Evolutionary conservation across 2,797 vertebrate genomes (phyloP), one percentile per base, ranked within the genome.

Genomic region (Falco cherrug): DNA sequence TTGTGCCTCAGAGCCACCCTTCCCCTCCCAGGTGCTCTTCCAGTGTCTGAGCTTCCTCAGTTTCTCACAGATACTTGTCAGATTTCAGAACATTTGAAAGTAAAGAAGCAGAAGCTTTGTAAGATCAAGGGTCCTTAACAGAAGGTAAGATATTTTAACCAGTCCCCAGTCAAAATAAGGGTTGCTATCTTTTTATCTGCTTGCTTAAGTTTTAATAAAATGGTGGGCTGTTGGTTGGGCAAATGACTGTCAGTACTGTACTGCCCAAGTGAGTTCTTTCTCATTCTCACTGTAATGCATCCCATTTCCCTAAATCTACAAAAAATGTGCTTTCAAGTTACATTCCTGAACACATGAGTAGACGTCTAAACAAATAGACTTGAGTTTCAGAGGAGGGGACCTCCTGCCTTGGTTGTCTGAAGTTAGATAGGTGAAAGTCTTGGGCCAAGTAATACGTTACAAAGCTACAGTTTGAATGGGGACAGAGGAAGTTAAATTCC

Each of bases 51-150:
- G 68, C 56, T 91, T 92, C 89, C 89, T 89, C 92, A 92, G 2
- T 91, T 80, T 93, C 71, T 65, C 69, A 84, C 51, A 94, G 61
- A 22, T 29, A 54, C 78, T 77, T 94, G 82, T 83, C 61, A 51
- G 57, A 91, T 70, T 94, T 89, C 63, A 71, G 77, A 91, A 82
- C 24, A 79, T 65, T 95, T 76, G 90, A 90, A 92, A 95, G 67
- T 73, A 89, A 79, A 73, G 90, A 91, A 88, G 65, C 61, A 96
- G 88, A 91, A 93, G 59, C 74, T 76, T 60, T 59, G 43, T 68
- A 45, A 86, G 67, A 82, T 79, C 67, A 89, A 84, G 43, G 54
- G 35, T 87, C 64, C 37, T 81, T 81, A 87, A 76, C 45, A 84
- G 59, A 83, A 95, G 41, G 75, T 89, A 92, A 93, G 59, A 25